phyloP scores from a whole-genome alignment of 1,140 invertebrate species.

The Trichonephila clavata region DNA sequence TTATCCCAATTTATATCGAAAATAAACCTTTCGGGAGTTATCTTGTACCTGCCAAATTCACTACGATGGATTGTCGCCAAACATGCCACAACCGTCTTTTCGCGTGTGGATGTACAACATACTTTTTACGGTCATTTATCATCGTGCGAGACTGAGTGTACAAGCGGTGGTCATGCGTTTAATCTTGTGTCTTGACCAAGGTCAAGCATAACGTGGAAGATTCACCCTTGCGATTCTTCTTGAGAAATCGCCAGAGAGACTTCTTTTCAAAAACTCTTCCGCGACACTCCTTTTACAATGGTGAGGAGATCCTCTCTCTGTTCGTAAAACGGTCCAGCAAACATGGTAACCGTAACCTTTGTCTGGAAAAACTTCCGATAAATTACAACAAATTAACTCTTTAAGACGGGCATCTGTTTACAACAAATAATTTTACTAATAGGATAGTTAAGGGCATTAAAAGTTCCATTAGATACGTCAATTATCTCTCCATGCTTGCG shows the following conservation, averaged over 20 bases:
- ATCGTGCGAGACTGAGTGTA: background rate
- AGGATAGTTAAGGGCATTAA: no score
- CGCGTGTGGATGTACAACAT: background rate
- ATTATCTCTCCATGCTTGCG: no score
- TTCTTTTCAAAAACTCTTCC: background rate
- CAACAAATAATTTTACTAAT: no score
- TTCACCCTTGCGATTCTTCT: background rate
- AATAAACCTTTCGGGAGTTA: background rate
- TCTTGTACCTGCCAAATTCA: background rate
- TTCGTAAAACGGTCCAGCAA: background rate
- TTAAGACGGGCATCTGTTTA: background rate
- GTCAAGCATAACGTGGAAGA: slow-evolving; percentile 62
- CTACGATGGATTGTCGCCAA: background rate
- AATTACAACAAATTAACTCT: background rate
- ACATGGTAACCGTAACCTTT: background rate
- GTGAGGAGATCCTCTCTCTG: background rate
- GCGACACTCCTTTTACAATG: background rate
- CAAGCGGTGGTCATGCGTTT: background rate
- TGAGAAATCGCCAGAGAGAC: background rate
- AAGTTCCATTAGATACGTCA: no score
- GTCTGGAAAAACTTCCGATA: background rate
- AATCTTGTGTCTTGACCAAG: slow-evolving; percentile 42
- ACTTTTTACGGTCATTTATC: slow-evolving; percentile 18
- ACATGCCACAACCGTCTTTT: background rate
- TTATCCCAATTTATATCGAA: background rate